These are phyloP conservation scores for Anguilla marmorata DNA, from an alignment of 2,797 vertebrate species.

Conservation along the genomic window DNA sequence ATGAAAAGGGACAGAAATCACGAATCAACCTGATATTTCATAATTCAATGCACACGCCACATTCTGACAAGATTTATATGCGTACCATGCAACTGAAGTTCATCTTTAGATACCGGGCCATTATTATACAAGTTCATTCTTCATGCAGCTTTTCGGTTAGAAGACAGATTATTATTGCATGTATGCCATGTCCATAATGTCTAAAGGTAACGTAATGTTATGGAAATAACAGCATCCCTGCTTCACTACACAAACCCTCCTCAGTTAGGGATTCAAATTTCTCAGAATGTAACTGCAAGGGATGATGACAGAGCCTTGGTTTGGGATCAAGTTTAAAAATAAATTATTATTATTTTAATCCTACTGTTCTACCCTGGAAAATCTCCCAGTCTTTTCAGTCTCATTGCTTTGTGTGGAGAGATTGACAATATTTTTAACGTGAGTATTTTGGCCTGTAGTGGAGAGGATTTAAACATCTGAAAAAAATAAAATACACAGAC, in stretches of 20 bases:
- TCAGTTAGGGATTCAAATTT: background rate
- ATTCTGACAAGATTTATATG: background rate
- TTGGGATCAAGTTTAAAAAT: conserved; percentile 44
- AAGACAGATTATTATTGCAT: background rate
- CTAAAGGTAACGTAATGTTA: background rate
- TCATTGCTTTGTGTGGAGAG: conserved; percentile 69
- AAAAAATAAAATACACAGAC: background rate
- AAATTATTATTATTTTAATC: conserved; percentile 65
- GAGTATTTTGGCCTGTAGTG: conserved; percentile 37
- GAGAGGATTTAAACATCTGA: background rate
- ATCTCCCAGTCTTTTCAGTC: conserved; percentile 52
- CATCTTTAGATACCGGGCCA: background rate
- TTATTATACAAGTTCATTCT: background rate
- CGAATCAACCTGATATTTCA: background rate
- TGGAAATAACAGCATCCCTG: background rate
- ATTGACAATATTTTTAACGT: conserved; percentile 58
- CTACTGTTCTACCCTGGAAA: conserved; percentile 61
- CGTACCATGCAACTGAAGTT: background rate
- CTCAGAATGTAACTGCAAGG: background rate
- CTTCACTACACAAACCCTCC: background rate
- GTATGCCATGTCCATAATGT: background rate
- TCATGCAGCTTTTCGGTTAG: background rate
- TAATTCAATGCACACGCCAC: background rate
- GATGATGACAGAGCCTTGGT: conserved; percentile 61
- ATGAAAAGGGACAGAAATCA: background rate